These are phyloP conservation scores for Daboia siamensis DNA, from an alignment of 2,113 vertebrate genomes.

Conservation along the genomic window DNA sequence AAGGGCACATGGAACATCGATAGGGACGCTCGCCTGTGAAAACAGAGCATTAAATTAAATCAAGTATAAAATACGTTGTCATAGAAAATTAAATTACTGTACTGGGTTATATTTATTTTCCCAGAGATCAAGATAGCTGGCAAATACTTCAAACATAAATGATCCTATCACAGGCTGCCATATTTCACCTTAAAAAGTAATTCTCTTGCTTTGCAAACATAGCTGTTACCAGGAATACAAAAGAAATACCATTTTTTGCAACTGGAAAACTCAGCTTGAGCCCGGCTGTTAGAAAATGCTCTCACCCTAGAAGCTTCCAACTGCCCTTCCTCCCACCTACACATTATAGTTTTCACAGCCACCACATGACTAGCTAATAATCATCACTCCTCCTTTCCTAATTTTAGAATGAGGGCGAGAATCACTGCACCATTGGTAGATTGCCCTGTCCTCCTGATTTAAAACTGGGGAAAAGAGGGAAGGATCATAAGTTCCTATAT, in stretches of 20 bases:
- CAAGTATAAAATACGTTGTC: constrained; percentile 17
- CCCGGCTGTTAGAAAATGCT: neutral
- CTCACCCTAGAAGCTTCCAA: neutral
- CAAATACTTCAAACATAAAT: neutral
- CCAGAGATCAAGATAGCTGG: neutral
- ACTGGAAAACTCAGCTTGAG: neutral
- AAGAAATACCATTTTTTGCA: neutral
- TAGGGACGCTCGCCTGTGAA: constrained; percentile 92
- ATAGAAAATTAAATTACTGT: neutral
- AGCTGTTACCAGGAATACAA: neutral
- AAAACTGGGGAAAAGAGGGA: neutral
- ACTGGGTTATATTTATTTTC: neutral
- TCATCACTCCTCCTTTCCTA: neutral
- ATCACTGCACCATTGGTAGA: neutral
- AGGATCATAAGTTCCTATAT: too few relatives aligned
- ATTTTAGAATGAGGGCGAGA: neutral
- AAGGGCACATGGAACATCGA: constrained; percentile 90
- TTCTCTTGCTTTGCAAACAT: neutral
- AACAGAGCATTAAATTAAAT: constrained; percentile 30
- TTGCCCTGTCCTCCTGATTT: neutral
- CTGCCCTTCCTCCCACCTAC: neutral
- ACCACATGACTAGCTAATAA: neutral
- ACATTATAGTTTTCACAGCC: neutral
- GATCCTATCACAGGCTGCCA: neutral
- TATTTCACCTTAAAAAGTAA: neutral